Conservation (phyloP, 2,113 vertebrate genomes). For the Galemys pyrenaicus region DNA sequence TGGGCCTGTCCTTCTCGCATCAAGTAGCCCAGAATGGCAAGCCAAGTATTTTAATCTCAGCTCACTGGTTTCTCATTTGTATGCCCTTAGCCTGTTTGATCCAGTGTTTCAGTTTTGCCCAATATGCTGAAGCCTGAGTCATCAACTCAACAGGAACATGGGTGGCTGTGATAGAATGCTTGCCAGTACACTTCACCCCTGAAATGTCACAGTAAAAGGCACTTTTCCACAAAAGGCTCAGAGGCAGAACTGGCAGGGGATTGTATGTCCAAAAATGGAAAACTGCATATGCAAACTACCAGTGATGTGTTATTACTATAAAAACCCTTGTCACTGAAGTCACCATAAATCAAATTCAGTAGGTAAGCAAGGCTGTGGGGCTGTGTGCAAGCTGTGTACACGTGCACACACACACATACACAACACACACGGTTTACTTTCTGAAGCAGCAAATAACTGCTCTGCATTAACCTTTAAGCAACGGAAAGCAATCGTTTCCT, state of each 20-base stretch:
- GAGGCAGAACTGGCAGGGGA: not conserved
- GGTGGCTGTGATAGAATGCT: not conserved
- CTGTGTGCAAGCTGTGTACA: too few relatives aligned
- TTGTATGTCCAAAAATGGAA: not conserved
- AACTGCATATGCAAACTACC: constrained; percentile 54
- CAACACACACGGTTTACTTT: not conserved
- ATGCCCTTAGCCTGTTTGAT: not conserved
- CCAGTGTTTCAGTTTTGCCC: not conserved
- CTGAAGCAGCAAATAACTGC: constrained; percentile 30
- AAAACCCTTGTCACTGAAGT: constrained; percentile 76
- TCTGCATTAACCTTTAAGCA: constrained; percentile 61
- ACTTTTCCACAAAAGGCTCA: constrained; percentile 47
- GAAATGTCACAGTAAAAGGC: not conserved
- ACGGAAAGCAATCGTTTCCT: constrained; percentile 23
- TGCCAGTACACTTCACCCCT: not conserved
- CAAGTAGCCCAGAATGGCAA: not conserved
- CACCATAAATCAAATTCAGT: constrained; percentile 62
- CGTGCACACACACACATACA: not conserved
- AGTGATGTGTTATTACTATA: constrained; percentile 71
- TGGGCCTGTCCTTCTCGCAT: not conserved
- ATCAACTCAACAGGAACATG: not conserved
- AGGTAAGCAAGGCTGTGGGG: not conserved
- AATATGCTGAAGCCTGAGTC: not conserved
- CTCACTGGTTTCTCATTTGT: not conserved
- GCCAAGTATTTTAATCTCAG: not conserved